Evolutionary conservation across 2,888 invertebrate genomes (phyloP), one percentile per base, ranked within the genome.

Genomic region (Mechanitis mazaeus): DNA sequence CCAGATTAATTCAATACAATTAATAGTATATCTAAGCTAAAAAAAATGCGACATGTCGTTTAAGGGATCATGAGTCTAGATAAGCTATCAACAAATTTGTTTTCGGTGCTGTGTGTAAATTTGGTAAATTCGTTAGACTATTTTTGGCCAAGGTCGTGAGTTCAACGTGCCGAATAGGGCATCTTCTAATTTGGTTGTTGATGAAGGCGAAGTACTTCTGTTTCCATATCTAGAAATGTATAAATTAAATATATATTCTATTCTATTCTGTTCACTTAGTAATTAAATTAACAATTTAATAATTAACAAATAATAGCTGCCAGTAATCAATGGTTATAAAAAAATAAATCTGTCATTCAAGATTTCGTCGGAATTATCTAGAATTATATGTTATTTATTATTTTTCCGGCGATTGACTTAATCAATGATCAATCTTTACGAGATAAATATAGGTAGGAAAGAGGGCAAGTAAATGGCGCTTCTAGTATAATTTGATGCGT

Each of bases 41-140:
- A 73, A 76, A 77, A 77, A 74, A 79, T 74, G 73, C 64, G 71
- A 69, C 71, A 75, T 75, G 76, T 71, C 75, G 64, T 66, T 50
- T 50, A 63, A 56, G 67, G 65, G 69, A 71, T 67, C 70, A 63
- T 72, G 69, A 68, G 71, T 68, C 65, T 66, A 76, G 83, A 84
- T 84, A 83, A 84, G 76, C 77, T 74, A 68, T 74, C 72, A 79
- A 83, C 80, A 82, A 79, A 83, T 79, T 79, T 81, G 77, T 71
- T 71, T 68, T 64, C 62, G 56, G 67, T 63, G 77, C 71, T 72
- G 71, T 70, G 75, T 76, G 81, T 83, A 81, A 84, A 81, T 84
- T 84, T 81, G 79, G 83, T 78, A 75, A 80, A 83, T 80, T 85
- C 76, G 72, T 81, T 76, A 75, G 75, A 71, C 81, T 85, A 85